Evolutionary conservation across 2,113 vertebrate genomes (phyloP).

Genomic region (Tor tambroides): DNA sequence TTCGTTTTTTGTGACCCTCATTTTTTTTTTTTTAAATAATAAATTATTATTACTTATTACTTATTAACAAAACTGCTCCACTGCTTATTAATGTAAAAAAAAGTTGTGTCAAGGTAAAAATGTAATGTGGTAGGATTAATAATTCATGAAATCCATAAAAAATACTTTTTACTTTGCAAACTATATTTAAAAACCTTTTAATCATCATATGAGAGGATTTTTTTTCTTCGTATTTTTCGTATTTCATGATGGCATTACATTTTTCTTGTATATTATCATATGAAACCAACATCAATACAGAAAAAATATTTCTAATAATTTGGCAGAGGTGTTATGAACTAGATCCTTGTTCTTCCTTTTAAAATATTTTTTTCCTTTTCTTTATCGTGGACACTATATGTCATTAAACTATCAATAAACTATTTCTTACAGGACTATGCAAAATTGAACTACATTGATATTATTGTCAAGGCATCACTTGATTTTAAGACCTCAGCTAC

Average conservation of each 20-base stretch:
- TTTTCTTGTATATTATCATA: not conserved
- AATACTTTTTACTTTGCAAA: not conserved
- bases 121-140: not conserved
- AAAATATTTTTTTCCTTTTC: not conserved
- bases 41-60: too few species aligned
- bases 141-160: not conserved
- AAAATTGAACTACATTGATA: constrained; percentile 84
- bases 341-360: not conserved
- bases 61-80: not conserved
- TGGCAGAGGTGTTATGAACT: not conserved
- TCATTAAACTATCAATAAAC: too few species aligned
- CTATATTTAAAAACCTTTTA: not conserved
- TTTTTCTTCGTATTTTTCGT: not conserved
- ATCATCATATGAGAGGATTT: not conserved
- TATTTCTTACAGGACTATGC: constrained; percentile 80
- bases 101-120: not conserved
- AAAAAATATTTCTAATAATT: not conserved
- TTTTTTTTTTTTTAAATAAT: not conserved
- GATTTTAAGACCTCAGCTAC: constrained; percentile 73
- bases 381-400: not conserved
- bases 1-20: not conserved
- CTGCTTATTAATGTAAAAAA: not conserved
- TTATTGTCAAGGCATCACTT: constrained; percentile 82
- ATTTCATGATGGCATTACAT: not conserved
- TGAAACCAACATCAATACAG: not conserved